phyloP scores from a whole-genome alignment of 1,140 invertebrate genomes.

The Drosophila orosa region DNA sequence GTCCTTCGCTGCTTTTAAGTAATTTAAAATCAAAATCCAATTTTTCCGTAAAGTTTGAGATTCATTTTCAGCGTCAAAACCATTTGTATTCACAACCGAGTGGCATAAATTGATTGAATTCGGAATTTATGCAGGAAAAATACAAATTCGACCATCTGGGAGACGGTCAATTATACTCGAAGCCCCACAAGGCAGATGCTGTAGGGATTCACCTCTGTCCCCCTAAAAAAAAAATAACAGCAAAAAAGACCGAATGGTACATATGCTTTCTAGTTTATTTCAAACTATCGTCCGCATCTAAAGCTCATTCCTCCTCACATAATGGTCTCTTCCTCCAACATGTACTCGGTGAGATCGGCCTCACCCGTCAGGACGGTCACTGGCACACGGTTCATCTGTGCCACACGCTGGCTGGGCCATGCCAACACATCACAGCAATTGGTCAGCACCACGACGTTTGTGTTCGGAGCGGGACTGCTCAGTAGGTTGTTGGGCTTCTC shows the following conservation, averaged over 20 bases:
- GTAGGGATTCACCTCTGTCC: conserved; percentile 11
- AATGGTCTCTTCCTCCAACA: conserved; percentile 72
- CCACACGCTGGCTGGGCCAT: conserved; percentile 68
- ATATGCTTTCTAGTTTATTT: conserved; percentile 7
- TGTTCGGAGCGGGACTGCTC: conserved; percentile 51
- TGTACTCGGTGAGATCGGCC: conserved; percentile 67
- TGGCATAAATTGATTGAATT: conserved; percentile 36
- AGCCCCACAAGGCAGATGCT: conserved; percentile 16
- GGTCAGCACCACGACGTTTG: conserved; percentile 65
- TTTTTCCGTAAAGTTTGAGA: background rate
- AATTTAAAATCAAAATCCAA: background rate
- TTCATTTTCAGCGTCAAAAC: background rate
- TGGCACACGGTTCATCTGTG: conserved; percentile 69
- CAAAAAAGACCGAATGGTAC: background rate
- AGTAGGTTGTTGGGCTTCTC: conserved; percentile 48
- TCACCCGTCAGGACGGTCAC: conserved; percentile 60
- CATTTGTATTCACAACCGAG: conserved; percentile 21
- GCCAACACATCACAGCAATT: conserved; percentile 67
- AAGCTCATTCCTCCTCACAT: conserved; percentile 36
- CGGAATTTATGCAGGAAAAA: conserved; percentile 34
- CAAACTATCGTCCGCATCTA: background rate
- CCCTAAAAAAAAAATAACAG: background rate
- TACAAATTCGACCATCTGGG: conserved; percentile 24
- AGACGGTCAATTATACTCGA: conserved; percentile 10
- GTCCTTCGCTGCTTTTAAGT: no score